Evolutionary conservation across 1,140 invertebrate species (phyloP).

Genomic region (Cepaea nemoralis): DNA sequence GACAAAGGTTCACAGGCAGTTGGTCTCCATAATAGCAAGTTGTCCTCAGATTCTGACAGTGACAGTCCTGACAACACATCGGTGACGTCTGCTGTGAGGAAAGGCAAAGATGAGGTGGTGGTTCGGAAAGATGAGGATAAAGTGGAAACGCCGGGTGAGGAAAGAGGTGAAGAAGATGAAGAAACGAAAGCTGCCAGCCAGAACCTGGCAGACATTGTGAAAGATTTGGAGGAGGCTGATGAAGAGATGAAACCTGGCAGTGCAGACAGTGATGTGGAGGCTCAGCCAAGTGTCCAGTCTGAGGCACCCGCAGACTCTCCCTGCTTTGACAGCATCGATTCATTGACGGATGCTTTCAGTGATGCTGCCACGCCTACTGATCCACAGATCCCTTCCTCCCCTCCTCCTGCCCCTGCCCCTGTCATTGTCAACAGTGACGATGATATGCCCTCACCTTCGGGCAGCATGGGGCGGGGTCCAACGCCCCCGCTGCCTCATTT

Average conservation of each 20-base stretch:
- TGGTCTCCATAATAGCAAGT: neutral
- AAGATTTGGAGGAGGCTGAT: constrained; percentile 38
- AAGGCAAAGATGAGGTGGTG: constrained; percentile 3
- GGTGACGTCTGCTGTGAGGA: neutral
- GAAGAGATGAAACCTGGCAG: constrained; percentile 9
- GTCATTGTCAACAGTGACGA: constrained; percentile 39
- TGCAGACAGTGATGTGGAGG: constrained; percentile 6
- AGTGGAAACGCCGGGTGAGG: neutral
- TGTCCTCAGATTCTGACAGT: constrained; percentile 32
- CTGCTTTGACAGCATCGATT: constrained; percentile 33
- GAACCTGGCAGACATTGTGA: constrained; percentile 38
- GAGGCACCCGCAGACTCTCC: constrained; percentile 23
- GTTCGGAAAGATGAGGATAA: constrained; percentile 7
- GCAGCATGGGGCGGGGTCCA: constrained; percentile 26
- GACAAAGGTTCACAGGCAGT: neutral
- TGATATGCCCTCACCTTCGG: constrained; percentile 27
- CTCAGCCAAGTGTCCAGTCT: constrained; percentile 29
- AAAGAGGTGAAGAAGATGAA: constrained; percentile 36
- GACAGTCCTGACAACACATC: constrained; percentile 27
- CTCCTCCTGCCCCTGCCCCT: constrained; percentile 35
- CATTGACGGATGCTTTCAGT: constrained; percentile 30
- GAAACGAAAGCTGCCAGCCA: constrained; percentile 36
- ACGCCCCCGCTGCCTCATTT: constrained; percentile 14
- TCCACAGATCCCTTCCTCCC: constrained; percentile 39
- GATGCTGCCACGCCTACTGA: constrained; percentile 5